Evolutionary conservation across 92 coral and sea anemone species (phyloP), one percentile per base, ranked within the genome.

Genomic region (Desmophyllum pertusum): DNA sequence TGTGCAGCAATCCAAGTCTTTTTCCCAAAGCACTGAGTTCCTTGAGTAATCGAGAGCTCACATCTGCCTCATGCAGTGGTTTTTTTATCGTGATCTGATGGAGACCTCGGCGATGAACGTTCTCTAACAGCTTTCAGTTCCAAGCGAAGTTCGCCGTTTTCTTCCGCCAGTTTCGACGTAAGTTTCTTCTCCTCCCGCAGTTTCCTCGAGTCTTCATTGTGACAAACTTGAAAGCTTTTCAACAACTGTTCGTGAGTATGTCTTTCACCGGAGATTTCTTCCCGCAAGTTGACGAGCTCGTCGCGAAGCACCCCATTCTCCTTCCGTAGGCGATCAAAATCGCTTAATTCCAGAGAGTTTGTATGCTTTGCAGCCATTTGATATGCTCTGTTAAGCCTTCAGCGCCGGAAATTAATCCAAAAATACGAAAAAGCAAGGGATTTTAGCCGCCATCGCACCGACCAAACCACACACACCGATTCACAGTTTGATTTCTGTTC

Each of bases 291-390:
- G 42, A 71, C 87, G 78, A 93, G 85, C 83, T 91, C 94, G 45
- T 88, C 93, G 29, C 90, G 92, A 14, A 93, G 83, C 11, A 82
- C 89, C 6, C 79, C 77, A 73, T 93, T 93, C 76, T 93, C 94
- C 57, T 87, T 85, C 45, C 92, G 91, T 63, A 93, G 86, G 21
- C 91, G 84, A 55, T 93, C 97, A 48, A 89, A 89, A 72, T 91
- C 97, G 35, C 85, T 41, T 19, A 74, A 78, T 33, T 91, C 97
- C 64, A 78, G 42, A 75, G 89, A 53, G 41, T 85, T 90, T 61
- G 69, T 57, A 64, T 83, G 91, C 79, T 91, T 93, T 10, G 93
- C 64, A 80, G 94, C 91, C 97, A 93, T 89, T 33, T 45, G 5
- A 55, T 71, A 65, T 42, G 71, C 53, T 41, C 59, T 36, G 21